These are phyloP conservation scores for Phortica variegata DNA, from an alignment of 1,140 invertebrate genomes.

Conservation along the genomic window DNA sequence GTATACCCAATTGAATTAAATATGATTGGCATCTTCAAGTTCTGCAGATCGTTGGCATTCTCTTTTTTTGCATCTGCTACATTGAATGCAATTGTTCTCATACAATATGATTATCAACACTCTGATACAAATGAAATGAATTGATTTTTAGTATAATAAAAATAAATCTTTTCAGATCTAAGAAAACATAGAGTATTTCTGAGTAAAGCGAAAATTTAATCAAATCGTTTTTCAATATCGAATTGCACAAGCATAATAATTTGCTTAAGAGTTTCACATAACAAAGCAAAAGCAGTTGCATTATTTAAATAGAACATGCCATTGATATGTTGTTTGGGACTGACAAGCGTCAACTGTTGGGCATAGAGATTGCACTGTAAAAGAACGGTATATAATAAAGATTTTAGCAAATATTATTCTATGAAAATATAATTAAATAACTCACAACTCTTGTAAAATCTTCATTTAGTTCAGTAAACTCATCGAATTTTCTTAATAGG, in stretches of 20 bases:
- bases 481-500: neutral
- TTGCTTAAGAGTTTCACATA: too few relatives aligned
- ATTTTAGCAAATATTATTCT: neutral
- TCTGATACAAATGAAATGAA: too few relatives aligned
- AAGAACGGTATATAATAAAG: neutral
- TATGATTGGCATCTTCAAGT: too few relatives aligned
- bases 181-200: too few relatives aligned
- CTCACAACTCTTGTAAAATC: neutral
- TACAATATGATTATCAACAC: too few relatives aligned
- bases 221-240: neutral
- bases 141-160: too few relatives aligned
- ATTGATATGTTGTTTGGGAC: neutral
- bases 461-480: neutral
- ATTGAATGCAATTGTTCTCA: too few relatives aligned
- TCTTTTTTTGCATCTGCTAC: too few relatives aligned
- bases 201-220: too few relatives aligned
- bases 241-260: neutral
- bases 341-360: neutral
- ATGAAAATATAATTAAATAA: neutral
- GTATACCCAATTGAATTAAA: too few relatives aligned
- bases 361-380: neutral
- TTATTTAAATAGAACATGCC: neutral
- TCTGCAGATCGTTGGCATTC: too few relatives aligned
- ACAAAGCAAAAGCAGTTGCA: neutral
- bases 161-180: too few relatives aligned